Evolutionary conservation across 2,113 vertebrate genomes (phyloP).

Genomic region (Pseudorectes ferrugineus): DNA sequence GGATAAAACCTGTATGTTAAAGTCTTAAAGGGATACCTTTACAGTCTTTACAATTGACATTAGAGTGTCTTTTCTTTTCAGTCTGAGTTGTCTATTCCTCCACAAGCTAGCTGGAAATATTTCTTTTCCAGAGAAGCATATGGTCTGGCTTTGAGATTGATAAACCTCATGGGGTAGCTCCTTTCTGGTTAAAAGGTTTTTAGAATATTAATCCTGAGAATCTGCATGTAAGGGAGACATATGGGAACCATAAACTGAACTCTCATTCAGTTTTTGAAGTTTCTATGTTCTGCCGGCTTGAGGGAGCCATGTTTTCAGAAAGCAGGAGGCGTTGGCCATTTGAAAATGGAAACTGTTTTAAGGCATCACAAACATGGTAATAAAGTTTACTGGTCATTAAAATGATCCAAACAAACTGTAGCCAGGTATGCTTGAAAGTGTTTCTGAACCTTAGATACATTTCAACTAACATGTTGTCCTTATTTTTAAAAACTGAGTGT

Average conservation of each 20-base stretch:
- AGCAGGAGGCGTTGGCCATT: neutral
- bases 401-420: neutral
- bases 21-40: neutral
- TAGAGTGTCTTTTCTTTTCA: neutral
- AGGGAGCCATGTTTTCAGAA: neutral
- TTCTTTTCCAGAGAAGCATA: constrained; percentile 17
- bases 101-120: neutral
- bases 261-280: neutral
- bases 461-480: neutral
- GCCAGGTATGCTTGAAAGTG: neutral
- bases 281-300: neutral
- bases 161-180: constrained; percentile 36
- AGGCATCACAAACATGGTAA: neutral
- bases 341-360: neutral
- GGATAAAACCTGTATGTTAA: neutral
- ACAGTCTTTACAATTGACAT: neutral
- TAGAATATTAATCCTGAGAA: constrained; percentile 30
- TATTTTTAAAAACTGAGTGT: neutral
- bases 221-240: constrained; percentile 3
- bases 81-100: neutral
- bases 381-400: neutral
- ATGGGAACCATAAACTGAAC: neutral
- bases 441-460: neutral
- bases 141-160: constrained; percentile 30
- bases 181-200: constrained; percentile 56